Evolutionary conservation across 1,140 invertebrate genomes (phyloP).

Genomic region (Gonatopus flavifemur): DNA sequence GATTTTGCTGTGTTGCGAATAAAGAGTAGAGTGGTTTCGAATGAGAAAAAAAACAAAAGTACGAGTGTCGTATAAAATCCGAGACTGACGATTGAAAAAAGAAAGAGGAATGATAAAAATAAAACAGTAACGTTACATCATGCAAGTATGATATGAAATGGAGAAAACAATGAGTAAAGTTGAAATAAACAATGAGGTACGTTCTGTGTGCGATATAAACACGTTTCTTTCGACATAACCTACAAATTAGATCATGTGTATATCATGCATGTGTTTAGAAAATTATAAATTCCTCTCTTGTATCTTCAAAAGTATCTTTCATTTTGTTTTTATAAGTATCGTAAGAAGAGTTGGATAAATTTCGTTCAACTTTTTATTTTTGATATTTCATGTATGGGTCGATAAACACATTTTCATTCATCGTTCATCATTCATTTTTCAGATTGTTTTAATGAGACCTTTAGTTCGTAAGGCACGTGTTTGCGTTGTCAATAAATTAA

Average conservation of each 20-base stretch:
- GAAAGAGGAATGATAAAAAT: not conserved
- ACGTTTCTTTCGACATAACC: too few relatives aligned
- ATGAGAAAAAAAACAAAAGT: too few relatives aligned
- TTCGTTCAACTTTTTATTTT: too few relatives aligned
- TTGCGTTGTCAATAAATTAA: conserved; percentile 36
- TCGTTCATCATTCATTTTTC: conserved; percentile 21
- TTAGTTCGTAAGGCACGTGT: conserved; percentile 36
- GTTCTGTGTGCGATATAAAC: conserved; percentile 4
- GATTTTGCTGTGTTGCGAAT: too few relatives aligned
- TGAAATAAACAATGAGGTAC: conserved; percentile 44
- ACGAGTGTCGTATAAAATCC: too few relatives aligned
- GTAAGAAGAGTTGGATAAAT: too few relatives aligned
- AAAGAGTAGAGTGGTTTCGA: too few relatives aligned
- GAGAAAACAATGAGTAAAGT: conserved; percentile 22
- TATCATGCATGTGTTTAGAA: too few relatives aligned
- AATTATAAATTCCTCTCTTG: too few relatives aligned
- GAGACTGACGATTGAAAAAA: too few relatives aligned
- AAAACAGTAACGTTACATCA: not conserved
- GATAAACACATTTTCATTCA: conserved; percentile 3
- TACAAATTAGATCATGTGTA: too few relatives aligned
- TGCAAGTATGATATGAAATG: not conserved
- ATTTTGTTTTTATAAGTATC: conserved; percentile 1
- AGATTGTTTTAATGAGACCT: conserved; percentile 47
- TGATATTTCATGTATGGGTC: too few relatives aligned
- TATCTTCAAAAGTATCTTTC: not conserved